These are phyloP conservation scores for Drosophila kurseongensis DNA, from an alignment of 1,140 invertebrate species.

Conservation along the genomic window DNA sequence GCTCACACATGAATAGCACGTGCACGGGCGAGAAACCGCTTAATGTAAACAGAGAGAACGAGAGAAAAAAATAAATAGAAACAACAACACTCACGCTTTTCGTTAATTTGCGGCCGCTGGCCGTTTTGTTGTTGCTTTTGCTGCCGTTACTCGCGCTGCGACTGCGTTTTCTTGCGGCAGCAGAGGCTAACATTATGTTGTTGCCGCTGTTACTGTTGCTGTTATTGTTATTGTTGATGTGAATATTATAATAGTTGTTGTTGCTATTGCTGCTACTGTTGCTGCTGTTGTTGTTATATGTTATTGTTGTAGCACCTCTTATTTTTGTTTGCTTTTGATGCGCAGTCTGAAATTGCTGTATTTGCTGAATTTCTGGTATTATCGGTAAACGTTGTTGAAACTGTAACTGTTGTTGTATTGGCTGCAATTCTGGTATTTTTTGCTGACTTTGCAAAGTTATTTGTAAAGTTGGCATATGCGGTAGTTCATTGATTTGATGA, in stretches of 20 bases:
- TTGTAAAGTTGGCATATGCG: slow-evolving; percentile 1
- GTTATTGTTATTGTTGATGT: slow-evolving; percentile 21
- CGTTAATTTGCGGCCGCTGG: slow-evolving; percentile 70
- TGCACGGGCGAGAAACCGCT: slow-evolving; percentile 49
- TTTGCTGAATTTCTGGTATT: slow-evolving; percentile 7
- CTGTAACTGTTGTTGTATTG: slow-evolving; percentile 2
- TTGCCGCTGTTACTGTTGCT: slow-evolving; percentile 32
- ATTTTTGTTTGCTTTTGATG: slow-evolving; percentile 11
- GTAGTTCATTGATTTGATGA: slow-evolving; percentile 1
- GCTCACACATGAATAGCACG: slow-evolving; percentile 49
- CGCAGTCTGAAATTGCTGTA: slow-evolving; percentile 12
- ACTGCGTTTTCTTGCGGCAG: slow-evolving; percentile 67
- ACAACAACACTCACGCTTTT: slow-evolving; percentile 73
- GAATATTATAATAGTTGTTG: slow-evolving; percentile 3
- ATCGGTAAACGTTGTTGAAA: not conserved
- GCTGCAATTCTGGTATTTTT: slow-evolving; percentile 8
- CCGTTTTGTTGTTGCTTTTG: slow-evolving; percentile 59
- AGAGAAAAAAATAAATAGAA: slow-evolving; percentile 35
- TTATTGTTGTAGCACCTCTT: slow-evolving; percentile 10
- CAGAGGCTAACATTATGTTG: slow-evolving; percentile 64
- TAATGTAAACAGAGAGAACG: slow-evolving; percentile 74
- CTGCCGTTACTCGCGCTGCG: slow-evolving; percentile 70
- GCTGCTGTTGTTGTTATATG: slow-evolving; percentile 28
- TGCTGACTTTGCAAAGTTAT: slow-evolving; percentile 9
- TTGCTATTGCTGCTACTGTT: slow-evolving; percentile 15